Evolutionary conservation across 2,797 vertebrate genomes (phyloP), one percentile per base, ranked within the genome.

Genomic region (Clarias pachynema): DNA sequence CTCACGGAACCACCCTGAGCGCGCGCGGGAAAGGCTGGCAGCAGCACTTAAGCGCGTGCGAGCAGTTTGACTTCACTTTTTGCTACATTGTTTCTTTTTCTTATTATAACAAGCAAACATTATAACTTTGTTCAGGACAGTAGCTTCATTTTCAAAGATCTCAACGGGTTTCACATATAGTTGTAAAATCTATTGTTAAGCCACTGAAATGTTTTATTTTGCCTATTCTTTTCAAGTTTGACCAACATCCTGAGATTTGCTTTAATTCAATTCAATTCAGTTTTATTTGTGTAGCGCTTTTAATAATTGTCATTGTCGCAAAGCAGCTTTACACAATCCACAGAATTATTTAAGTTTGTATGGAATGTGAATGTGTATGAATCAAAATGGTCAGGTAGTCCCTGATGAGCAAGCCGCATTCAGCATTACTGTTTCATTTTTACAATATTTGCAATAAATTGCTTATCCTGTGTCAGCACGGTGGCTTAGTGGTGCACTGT

Each of bases 1-100:
- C 77, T 31, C 20, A 60, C 40, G 78, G 78, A 65, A 20, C 78
- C 62, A 80, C 78, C 78, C 40, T 20, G 62, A 66, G 79, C 79
- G 79, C 78, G 62, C 40, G 16, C 14, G 24, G 44, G 24, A 3
- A 53, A 44, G 24, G 26, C 60, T 20, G n/a, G 60, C 60, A 65
- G 57, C 5, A 40, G 22, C 14, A 16, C 1, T 62, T 15, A 18
- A 26, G 78, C 78, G 78, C 37, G 60, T 79, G 59, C 78, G 78
- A 79, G 60, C 60, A 29, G 7, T 49, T 79, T 5, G n/a, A 5
- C 60, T 49, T 7, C 1, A 63, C 22, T 59, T 15, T 15, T 22
- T 78, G 60, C 1, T 18, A 65, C 5, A 24, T 40, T 34, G 18
- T 59, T 16, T 26, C 5, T 18, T 74, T 15, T n/a, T 62, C 12